A percentile compares a stretch with the other conserved stretches of the same genome.
These are phyloP conservation scores for Pontoporia blainvillei DNA, from an alignment of 2,113 vertebrate genomes.

Conservation along the genomic window DNA sequence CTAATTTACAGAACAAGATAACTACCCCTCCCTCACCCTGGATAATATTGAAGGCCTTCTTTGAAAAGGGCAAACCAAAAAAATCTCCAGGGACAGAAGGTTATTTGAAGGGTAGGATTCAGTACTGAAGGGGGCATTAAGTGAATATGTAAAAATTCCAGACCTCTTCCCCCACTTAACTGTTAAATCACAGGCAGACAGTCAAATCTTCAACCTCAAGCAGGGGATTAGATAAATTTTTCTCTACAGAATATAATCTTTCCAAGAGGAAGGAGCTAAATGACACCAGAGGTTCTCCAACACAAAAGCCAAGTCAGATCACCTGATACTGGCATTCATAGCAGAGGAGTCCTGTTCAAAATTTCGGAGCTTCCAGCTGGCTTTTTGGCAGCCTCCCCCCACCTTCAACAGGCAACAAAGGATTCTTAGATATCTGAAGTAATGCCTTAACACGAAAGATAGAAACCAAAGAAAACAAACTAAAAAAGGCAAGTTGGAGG, in stretches of 20 bases:
- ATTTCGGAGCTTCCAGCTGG: background rate
- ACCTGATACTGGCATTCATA: background rate
- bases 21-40: background rate
- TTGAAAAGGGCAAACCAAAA: background rate
- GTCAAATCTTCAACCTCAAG: background rate
- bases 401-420: background rate
- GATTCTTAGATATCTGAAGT: background rate
- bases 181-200: background rate
- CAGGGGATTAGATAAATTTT: background rate
- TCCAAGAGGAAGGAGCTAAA: background rate
- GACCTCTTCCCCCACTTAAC: background rate
- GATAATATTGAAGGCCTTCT: background rate
- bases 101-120: background rate
- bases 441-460: background rate
- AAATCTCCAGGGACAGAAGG: background rate
- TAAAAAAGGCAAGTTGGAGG: background rate
- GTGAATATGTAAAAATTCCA: background rate
- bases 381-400: background rate
- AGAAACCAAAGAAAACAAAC: constrained; percentile 6
- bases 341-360: background rate
- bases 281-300: background rate
- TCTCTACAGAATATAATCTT: background rate
- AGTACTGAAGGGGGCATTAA: background rate
- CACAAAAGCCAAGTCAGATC: background rate
- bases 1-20: background rate